Evolutionary conservation across 2,797 vertebrate species (phyloP), one percentile per base, ranked within the genome.

Genomic region (Girardinus metallicus): DNA sequence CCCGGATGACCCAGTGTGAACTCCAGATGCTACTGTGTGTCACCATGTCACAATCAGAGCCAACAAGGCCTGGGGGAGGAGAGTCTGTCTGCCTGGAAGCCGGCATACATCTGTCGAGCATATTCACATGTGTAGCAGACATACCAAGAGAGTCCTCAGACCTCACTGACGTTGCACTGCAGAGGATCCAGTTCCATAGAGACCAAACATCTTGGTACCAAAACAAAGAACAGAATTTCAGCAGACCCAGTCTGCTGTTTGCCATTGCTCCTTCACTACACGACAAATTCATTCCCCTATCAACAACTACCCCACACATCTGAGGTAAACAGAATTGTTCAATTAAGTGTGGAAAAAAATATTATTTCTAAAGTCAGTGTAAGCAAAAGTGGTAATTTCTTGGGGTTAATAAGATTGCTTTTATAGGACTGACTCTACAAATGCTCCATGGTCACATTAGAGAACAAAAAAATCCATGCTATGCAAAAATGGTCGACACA

Each of bases 101-200:
- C 88, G 86, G 92, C 90, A 51, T 94, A 95, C 96, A 96, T 96
- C 96, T 96, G 96, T 93, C 91, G 90, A 95, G 93, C 95, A 95
- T 91, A 95, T 94, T 92, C 93, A 92, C 91, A 94, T 91, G 90
- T 94, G 92, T 90, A 90, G 87, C 91, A 90, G 91, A 94, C 87
- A 86, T 90, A 89, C 88, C 74, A 83, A 85, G 85, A 88, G 89
- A 86, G 83, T 89, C 86, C 88, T 93, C 86, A 89, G 90, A 92
- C 90, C 86, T 90, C 92, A 92, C 89, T 79, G 87, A 87, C 87
- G 88, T 83, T 66, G 80, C 73, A 41, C 86, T 85, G 77, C 87
- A 84, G 71, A 70, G 72, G 79, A 87, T 85, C 66, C 82, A 88
- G 85, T 75, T 23, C 88, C 88, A 87, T 80, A 83, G 88, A 93